These are phyloP conservation scores for Rhea pennata DNA, from an alignment of 2,113 vertebrate genomes.

Conservation along the genomic window DNA sequence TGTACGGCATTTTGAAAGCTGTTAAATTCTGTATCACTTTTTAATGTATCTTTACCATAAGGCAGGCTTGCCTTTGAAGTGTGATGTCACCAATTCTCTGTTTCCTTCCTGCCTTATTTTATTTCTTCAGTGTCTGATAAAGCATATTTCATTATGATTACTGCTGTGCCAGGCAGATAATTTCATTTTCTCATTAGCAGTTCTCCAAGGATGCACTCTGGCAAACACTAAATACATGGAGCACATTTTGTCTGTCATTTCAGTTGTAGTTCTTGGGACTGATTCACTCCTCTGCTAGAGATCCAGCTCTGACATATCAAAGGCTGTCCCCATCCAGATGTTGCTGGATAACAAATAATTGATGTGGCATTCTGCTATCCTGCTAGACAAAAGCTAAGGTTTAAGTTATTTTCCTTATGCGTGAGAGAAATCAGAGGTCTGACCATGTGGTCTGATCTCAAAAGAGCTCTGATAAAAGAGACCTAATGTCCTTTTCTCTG, in stretches of 20 bases:
- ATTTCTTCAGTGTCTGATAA: not conserved
- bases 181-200: constrained; percentile 22
- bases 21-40: constrained; percentile 24
- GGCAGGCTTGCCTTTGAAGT: constrained; percentile 35
- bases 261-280: not conserved
- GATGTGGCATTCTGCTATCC: not conserved
- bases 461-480: not conserved
- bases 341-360: not conserved
- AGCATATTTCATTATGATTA: constrained; percentile 5
- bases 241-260: not conserved
- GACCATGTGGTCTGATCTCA: not conserved
- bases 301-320: not conserved
- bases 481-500: not conserved
- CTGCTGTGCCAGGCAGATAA: not conserved
- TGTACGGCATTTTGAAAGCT: constrained; percentile 41
- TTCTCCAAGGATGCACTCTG: not conserved
- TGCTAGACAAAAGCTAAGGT: not conserved
- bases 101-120: not conserved
- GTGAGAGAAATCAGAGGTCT: not conserved
- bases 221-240: not conserved
- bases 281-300: not conserved
- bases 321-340: not conserved
- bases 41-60: not conserved
- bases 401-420: not conserved
- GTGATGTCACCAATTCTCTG: not conserved